phyloP scores from a whole-genome alignment of 2,888 invertebrate species.

The Masnerella sp. region DNA sequence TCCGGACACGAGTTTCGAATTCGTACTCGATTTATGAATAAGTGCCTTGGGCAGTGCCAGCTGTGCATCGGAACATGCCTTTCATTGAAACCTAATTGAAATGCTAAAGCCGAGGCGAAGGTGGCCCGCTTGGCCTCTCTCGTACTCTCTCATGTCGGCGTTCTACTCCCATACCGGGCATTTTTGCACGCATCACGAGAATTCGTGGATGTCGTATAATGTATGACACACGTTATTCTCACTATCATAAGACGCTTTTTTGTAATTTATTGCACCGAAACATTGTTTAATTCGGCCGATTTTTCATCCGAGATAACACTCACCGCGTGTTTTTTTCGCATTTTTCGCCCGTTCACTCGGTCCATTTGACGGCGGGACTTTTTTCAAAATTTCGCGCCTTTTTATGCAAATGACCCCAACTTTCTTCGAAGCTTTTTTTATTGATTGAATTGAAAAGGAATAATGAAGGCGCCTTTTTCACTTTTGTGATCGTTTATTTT shows the following conservation, averaged over 20 bases:
- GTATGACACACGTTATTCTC: constrained; percentile 47
- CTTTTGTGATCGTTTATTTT: too few relatives aligned
- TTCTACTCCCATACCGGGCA: constrained; percentile 65
- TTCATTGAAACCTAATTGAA: constrained; percentile 72
- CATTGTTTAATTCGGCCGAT: constrained; percentile 30
- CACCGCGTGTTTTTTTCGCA: constrained; percentile 3
- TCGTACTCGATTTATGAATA: constrained; percentile 69
- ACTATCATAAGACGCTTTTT: constrained; percentile 34
- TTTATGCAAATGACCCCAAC: neutral
- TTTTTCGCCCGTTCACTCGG: constrained; percentile 9
- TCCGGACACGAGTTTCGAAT: constrained; percentile 50
- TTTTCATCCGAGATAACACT: constrained; percentile 21
- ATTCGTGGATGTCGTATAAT: constrained; percentile 47
- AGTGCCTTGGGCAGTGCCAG: constrained; percentile 65
- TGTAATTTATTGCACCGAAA: constrained; percentile 19
- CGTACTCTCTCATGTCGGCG: constrained; percentile 56
- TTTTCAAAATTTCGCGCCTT: constrained; percentile 2
- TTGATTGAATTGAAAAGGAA: too few relatives aligned
- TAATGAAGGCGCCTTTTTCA: too few relatives aligned
- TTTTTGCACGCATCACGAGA: constrained; percentile 66
- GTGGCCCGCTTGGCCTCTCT: constrained; percentile 63
- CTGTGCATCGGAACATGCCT: constrained; percentile 66
- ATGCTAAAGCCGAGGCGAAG: constrained; percentile 67
- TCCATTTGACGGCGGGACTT: neutral
- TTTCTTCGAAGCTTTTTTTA: neutral